Evolutionary conservation across 2,888 invertebrate genomes (phyloP).

Genomic region (Drosophila multiciliata): DNA sequence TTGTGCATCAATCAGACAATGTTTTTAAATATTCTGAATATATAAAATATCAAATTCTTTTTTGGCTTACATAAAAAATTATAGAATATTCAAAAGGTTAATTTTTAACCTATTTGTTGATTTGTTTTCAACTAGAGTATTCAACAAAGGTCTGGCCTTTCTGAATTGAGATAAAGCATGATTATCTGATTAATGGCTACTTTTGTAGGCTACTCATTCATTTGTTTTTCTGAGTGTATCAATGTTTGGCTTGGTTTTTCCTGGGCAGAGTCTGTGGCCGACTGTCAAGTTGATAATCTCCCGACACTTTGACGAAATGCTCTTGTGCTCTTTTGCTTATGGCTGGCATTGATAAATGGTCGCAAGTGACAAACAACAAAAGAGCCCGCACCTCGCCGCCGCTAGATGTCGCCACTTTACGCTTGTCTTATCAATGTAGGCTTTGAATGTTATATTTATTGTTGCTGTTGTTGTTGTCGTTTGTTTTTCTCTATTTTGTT

Average conservation of each 20-base stretch:
- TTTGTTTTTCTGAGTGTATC: background rate
- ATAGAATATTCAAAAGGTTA: no score
- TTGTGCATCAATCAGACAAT: no score
- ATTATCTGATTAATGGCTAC: background rate
- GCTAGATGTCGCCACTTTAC: slow-evolving; percentile 67
- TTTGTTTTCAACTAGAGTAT: background rate
- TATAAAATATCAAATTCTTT: no score
- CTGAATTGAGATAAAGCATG: background rate
- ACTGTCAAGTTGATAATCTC: slow-evolving; percentile 76
- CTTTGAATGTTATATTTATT: slow-evolving; percentile 36
- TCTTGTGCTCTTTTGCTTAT: slow-evolving; percentile 51
- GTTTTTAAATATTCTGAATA: no score
- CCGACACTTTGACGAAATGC: slow-evolving; percentile 81
- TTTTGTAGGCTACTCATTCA: no score
- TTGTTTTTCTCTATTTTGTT: slow-evolving; percentile 25
- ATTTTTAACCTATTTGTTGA: background rate
- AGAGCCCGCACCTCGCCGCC: slow-evolving; percentile 33
- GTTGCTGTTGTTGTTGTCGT: slow-evolving; percentile 6
- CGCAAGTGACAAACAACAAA: slow-evolving; percentile 69
- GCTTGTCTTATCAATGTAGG: slow-evolving; percentile 61
- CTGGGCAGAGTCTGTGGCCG: slow-evolving; percentile 23
- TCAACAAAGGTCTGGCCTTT: background rate
- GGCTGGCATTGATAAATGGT: slow-evolving; percentile 80
- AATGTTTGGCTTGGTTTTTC: slow-evolving; percentile 7
- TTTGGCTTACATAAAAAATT: no score